Evolutionary conservation across 2,113 vertebrate genomes (phyloP), one percentile per base, ranked within the genome.

Genomic region (Grammomys dolichurus): DNA sequence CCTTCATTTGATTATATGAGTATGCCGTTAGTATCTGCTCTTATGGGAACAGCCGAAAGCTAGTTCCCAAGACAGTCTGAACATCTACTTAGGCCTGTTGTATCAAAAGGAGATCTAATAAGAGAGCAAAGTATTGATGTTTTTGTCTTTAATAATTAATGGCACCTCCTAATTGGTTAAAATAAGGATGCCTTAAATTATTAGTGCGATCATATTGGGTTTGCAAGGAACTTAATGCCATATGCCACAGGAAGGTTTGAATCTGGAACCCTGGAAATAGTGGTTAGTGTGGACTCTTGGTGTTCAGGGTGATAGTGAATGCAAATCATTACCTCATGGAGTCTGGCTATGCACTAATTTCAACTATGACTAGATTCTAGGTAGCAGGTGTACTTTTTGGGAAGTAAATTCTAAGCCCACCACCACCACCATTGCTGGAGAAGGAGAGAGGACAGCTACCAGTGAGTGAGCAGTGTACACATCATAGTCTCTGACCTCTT

Each of bases 81-180:
- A 28, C 54, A 19, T 54, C 65, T 89, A 11, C 91, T 88, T 72
- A 89, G 82, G 86, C 33, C 91, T 85, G 1, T 67, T 56, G 5
- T 48, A 90, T 90, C 28, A 3, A 76, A 91, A 94, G 63, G 51
- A 54, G 93, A 48, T 89, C 91, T 87, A 84, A 48, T 85, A 63
- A 90, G 63, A 88, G 36, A 87, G 89, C 72, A 65, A 93, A 70
- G 14, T 95, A 93, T 96, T 93, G 92, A 93, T 89, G 48, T 89
- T 88, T 93, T 81, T 65, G 12, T 58, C 58, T 86, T 97, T 96
- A 96, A 97, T 97, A 94, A 93, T 97, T 95, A 86, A 96, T 92
- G 93, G 70, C 77, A 81, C 8, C 72, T 94, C 81, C 93, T 70
- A 90, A 95, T 93, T 93, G 93, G 86, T 78, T 90, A 70, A 89